Evolutionary conservation across 2,888 invertebrate species (phyloP).

Genomic region (Hirtodrosophila duncani): DNA sequence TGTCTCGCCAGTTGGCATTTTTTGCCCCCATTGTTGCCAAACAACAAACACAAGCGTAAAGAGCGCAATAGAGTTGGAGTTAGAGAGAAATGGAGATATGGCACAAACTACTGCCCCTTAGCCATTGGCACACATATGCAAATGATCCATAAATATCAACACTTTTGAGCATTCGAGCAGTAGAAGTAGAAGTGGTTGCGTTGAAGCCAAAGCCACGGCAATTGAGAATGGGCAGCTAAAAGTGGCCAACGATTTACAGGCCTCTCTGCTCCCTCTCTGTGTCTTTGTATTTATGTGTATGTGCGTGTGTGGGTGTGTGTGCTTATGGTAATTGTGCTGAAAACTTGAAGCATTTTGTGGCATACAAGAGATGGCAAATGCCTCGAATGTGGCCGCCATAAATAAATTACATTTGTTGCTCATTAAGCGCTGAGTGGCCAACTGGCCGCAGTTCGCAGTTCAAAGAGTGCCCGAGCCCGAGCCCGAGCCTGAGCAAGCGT

Average conservation of each 20-base stretch:
- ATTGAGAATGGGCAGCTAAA: constrained; percentile 56
- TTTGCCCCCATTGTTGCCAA: constrained; percentile 18
- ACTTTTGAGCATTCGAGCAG: no score
- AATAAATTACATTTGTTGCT: constrained; percentile 70
- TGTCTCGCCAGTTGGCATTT: constrained; percentile 65
- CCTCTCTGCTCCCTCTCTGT: constrained; percentile 6
- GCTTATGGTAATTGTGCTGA: constrained; percentile 70
- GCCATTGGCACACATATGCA: constrained; percentile 63
- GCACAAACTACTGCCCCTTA: constrained; percentile 19
- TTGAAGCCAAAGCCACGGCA: constrained; percentile 27
- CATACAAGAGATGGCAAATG: constrained; percentile 40
- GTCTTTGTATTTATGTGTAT: neutral
- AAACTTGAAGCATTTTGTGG: constrained; percentile 67
- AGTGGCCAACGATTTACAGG: constrained; percentile 61
- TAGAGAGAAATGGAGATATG: no score
- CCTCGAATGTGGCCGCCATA: constrained; percentile 51
- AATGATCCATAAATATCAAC: constrained; percentile 73
- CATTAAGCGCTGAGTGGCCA: constrained; percentile 67
- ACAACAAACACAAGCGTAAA: neutral
- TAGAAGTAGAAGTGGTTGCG: no score
- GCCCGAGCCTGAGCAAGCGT: neutral
- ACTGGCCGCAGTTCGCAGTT: constrained; percentile 43
- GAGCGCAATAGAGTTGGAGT: no score
- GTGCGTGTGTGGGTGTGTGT: constrained; percentile 23
- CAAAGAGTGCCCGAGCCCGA: constrained; percentile 23